Conservation (phyloP, 2,797 vertebrate genomes). For the Euthynnus affinis region DNA sequence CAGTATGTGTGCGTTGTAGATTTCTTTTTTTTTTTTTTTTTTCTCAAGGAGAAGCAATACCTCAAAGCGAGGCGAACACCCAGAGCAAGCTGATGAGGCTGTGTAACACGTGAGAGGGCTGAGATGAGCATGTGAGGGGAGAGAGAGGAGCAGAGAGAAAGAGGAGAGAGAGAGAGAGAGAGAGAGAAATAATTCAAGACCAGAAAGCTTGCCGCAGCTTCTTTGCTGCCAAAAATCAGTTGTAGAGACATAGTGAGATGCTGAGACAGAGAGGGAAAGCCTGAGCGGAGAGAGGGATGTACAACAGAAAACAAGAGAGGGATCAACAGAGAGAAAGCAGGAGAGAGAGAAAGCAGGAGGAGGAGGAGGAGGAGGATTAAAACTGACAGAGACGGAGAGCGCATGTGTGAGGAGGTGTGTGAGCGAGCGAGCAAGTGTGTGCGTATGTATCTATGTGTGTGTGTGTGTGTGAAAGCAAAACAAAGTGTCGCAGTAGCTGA, state of each 20-base stretch:
- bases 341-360: slow-evolving; percentile 25
- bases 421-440: slow-evolving; percentile 39
- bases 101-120: slow-evolving; percentile 57
- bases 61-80: slow-evolving; percentile 21
- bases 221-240: slow-evolving; percentile 71
- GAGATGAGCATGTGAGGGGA: slow-evolving; percentile 57
- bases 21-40: neutral
- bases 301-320: slow-evolving; percentile 61
- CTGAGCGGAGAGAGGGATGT: slow-evolving; percentile 56
- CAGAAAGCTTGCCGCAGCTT: slow-evolving; percentile 71
- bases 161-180: slow-evolving; percentile 38
- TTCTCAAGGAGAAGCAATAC: neutral
- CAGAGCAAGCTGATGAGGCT: slow-evolving; percentile 34
- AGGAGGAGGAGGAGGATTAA: slow-evolving; percentile 42
- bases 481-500: slow-evolving; percentile 87
- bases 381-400: slow-evolving; percentile 61
- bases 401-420: slow-evolving; percentile 79
- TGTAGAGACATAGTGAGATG: slow-evolving; percentile 39
- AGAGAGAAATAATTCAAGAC: slow-evolving; percentile 61
- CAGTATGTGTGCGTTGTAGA: neutral
- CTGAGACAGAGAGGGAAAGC: slow-evolving; percentile 58
- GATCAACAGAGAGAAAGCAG: slow-evolving; percentile 56
- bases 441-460: slow-evolving; percentile 36
- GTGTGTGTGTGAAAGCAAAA: slow-evolving; percentile 79
- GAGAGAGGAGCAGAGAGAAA: slow-evolving; percentile 55